Base-by-base conservation (phyloP, 2,113 vertebrate species). In the Lampris incognitus region DNA sequence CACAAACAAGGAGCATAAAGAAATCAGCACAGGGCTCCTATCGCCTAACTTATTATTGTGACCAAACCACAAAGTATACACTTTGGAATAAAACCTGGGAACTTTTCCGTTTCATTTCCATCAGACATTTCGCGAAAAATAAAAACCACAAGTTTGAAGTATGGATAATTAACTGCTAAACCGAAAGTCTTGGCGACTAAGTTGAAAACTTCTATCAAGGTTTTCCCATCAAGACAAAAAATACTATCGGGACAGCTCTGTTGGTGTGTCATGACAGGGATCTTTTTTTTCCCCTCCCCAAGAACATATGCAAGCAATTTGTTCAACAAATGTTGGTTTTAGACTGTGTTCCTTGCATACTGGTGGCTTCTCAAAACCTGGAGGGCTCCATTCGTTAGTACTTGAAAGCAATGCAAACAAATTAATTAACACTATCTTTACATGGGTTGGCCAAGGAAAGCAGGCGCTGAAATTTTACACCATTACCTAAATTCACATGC, bases 401-500 rank as follows among this genome's bases (percentile, higher is more conserved):
- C 85, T 92, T 89, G 72, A 91, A 91, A 89, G 84, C 81, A 94
- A 94, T 92, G 87, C 87, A 93, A 94, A 94, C 90, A 89, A 90
- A 94, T 94, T 91, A 93, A 95, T 94, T 91, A 92, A 90, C 90
- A 83, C 92, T 92, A 91, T 93, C 93, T 93, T 84, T 83, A 83
- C 85, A 81, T 52, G 67, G 83, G 79, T 62, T 48, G 76, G 90
- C 91, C 90, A 89, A 92, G 74, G 75, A 86, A 90, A 92, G 84
- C 90, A 89, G 89, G 85, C 73, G 8, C 75, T 92, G 93, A 93
- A 94, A 95, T 79, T 85, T 90, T 89, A 94, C 90, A 94, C 93
- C 92, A 84, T 93, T 93, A 94, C 92, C 87, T 93, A 94, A 91
- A 94, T 93, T 92, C 84, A 48, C 90, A 93, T 93, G 92, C 93